Evolutionary conservation across 1,140 invertebrate species (phyloP).

Genomic region (Pseudobourletiella spinata): DNA sequence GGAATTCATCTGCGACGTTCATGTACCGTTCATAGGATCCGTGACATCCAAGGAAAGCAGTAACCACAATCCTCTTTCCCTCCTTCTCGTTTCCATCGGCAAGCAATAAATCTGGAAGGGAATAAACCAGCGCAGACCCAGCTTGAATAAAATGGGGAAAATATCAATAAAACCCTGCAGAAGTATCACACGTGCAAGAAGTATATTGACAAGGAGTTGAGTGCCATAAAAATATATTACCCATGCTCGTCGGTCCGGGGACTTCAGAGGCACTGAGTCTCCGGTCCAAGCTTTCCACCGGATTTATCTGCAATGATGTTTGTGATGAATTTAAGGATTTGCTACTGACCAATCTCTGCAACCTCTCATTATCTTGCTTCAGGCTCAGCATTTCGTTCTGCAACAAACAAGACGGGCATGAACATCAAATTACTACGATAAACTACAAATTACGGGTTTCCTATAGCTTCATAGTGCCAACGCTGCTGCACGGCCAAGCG

Average conservation of each 20-base stretch:
- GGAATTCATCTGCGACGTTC: constrained; percentile 45
- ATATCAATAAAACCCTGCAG: background rate
- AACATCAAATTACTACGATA: background rate
- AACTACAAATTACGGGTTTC: too few relatives aligned
- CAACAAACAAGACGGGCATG: constrained; percentile 36
- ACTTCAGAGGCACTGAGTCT: constrained; percentile 50
- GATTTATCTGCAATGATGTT: constrained; percentile 52
- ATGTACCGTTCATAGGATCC: constrained; percentile 64
- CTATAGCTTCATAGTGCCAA: too few relatives aligned
- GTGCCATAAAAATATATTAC: too few relatives aligned
- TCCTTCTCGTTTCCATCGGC: constrained; percentile 59
- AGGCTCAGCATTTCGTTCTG: constrained; percentile 91
- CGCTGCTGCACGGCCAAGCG: too few relatives aligned
- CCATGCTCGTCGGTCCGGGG: constrained; percentile 27
- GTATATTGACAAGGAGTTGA: too few relatives aligned
- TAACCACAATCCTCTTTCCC: constrained; percentile 72
- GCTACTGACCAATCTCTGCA: constrained; percentile 75
- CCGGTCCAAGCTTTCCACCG: constrained; percentile 45
- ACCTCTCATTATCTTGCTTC: constrained; percentile 91
- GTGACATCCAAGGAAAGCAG: constrained; percentile 71
- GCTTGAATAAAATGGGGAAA: background rate
- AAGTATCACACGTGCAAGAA: too few relatives aligned
- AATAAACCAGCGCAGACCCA: too few relatives aligned
- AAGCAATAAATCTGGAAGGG: constrained; percentile 33
- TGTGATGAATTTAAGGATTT: constrained; percentile 71